Evolutionary conservation across 2,797 vertebrate genomes (phyloP).

Genomic region (Hydrocynus forskahlii): DNA sequence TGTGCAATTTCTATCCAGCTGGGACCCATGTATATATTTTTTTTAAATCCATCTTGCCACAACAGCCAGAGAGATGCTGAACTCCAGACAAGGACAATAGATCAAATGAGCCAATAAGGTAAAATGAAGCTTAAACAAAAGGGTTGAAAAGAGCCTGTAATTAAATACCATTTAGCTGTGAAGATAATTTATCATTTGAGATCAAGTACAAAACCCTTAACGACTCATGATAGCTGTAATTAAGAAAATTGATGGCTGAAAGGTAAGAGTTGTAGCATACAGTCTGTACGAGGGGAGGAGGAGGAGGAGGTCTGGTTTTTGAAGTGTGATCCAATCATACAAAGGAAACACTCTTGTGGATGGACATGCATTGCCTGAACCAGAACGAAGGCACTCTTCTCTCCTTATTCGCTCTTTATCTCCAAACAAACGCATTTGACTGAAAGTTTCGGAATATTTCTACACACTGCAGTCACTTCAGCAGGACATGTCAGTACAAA

Average conservation of each 20-base stretch:
- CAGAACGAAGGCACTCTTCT: slow-evolving; percentile 28
- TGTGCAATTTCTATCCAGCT: slow-evolving; percentile 1
- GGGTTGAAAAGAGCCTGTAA: slow-evolving; percentile 45
- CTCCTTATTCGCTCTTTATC: not conserved
- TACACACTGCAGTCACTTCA: not conserved
- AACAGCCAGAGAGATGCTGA: slow-evolving; percentile 9
- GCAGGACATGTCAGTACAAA: not conserved
- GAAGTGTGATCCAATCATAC: slow-evolving; percentile 4
- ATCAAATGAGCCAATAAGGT: slow-evolving; percentile 47
- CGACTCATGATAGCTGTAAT: slow-evolving; percentile 41
- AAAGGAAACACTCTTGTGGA: slow-evolving; percentile 14
- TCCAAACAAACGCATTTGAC: not conserved
- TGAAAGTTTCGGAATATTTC: not conserved
- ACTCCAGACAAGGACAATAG: slow-evolving; percentile 32
- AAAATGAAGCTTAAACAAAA: slow-evolving; percentile 42
- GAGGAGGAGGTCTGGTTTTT: slow-evolving; percentile 27
- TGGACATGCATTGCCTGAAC: slow-evolving; percentile 5
- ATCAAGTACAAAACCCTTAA: slow-evolving; percentile 26
- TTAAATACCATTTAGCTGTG: slow-evolving; percentile 44
- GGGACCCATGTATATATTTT: not conserved
- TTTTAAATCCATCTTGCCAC: slow-evolving; percentile 25
- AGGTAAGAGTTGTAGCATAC: slow-evolving; percentile 37
- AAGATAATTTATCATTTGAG: slow-evolving; percentile 44
- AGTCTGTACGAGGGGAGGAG: not conserved
- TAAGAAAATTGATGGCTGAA: slow-evolving; percentile 48